These are phyloP conservation scores for Electrona antarctica DNA, from an alignment of 2,113 vertebrate species.

Conservation along the genomic window DNA sequence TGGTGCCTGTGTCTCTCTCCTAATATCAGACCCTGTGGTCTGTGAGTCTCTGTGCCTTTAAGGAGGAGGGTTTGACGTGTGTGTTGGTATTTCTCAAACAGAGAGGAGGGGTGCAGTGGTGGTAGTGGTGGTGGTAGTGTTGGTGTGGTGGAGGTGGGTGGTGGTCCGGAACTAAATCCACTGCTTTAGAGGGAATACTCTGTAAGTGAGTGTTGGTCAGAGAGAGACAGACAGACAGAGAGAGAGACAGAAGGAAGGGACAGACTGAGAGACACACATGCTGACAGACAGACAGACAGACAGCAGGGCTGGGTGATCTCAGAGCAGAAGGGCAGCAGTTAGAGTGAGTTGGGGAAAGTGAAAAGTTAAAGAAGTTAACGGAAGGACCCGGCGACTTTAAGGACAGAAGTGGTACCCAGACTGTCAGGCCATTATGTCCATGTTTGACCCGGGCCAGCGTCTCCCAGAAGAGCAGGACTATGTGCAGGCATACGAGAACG, in stretches of 20 bases:
- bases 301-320: slow-evolving; percentile 23
- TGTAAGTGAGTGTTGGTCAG: slow-evolving; percentile 40
- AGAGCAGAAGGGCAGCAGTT: slow-evolving; percentile 18
- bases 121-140: slow-evolving; percentile 27
- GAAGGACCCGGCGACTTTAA: slow-evolving; percentile 31
- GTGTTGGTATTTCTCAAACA: slow-evolving; percentile 78
- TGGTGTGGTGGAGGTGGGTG: background rate
- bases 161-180: slow-evolving; percentile 71
- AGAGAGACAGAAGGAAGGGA: slow-evolving; percentile 46
- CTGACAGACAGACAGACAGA: slow-evolving; percentile 40
- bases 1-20: background rate
- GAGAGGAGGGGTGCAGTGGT: slow-evolving; percentile 67
- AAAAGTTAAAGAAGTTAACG: slow-evolving; percentile 33
- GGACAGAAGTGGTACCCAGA: slow-evolving; percentile 43
- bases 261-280: slow-evolving; percentile 26
- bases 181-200: slow-evolving; percentile 62
- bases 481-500: slow-evolving; percentile 89
- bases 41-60: slow-evolving; percentile 74
- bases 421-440: slow-evolving; percentile 63
- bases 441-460: slow-evolving; percentile 68
- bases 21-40: slow-evolving; percentile 30
- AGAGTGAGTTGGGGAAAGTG: slow-evolving; percentile 7
- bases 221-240: slow-evolving; percentile 19
- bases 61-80: slow-evolving; percentile 72
- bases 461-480: slow-evolving; percentile 88